phyloP scores from a whole-genome alignment of 1,140 invertebrate species.

The Cyphomyrmex costatus region DNA sequence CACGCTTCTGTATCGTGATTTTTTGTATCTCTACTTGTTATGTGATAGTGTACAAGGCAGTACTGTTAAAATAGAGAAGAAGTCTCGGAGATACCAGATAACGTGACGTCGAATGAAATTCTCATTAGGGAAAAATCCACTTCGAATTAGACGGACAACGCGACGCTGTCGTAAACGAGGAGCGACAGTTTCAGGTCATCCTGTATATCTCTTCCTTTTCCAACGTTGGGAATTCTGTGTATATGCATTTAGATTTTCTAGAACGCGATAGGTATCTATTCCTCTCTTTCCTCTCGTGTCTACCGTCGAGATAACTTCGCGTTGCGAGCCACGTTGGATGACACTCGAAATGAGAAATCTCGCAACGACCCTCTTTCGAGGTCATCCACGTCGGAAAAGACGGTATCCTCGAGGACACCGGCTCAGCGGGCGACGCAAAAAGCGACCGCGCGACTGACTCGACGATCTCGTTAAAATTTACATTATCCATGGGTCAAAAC shows the following conservation, averaged over 20 bases:
- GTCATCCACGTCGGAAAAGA: constrained; percentile 27
- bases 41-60: neutral
- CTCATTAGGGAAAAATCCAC: constrained; percentile 9
- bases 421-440: neutral
- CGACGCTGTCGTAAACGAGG: neutral
- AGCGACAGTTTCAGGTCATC: constrained; percentile 34
- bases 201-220: neutral
- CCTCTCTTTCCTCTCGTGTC: neutral
- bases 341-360: constrained; percentile 63
- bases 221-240: neutral
- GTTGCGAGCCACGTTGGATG: constrained; percentile 39
- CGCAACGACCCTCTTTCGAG: constrained; percentile 30
- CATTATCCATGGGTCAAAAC: constrained; percentile 42
- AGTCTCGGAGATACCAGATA: neutral
- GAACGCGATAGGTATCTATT: constrained; percentile 19
- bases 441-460: constrained; percentile 12
- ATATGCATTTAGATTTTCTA: constrained; percentile 32
- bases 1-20: neutral
- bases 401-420: constrained; percentile 10
- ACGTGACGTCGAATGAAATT: constrained; percentile 34
- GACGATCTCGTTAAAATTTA: constrained; percentile 58
- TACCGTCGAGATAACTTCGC: constrained; percentile 27
- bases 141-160: constrained; percentile 11
- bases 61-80: neutral
- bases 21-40: neutral